Evolutionary conservation across 2,113 vertebrate genomes (phyloP).

Genomic region (Dasyornis broadbenti): DNA sequence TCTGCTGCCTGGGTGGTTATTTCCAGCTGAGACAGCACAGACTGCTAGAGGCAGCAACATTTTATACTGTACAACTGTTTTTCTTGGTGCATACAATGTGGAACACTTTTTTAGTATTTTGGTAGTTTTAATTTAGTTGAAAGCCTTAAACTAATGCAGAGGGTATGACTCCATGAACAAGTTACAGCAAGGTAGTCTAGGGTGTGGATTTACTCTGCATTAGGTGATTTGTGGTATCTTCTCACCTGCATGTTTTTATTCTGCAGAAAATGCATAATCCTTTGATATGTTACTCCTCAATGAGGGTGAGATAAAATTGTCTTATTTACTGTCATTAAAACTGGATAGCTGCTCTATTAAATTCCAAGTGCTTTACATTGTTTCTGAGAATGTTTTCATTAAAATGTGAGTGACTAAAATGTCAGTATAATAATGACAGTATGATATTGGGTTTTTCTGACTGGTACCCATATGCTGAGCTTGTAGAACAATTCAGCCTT

Average conservation of each 20-base stretch:
- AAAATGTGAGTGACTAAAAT: neutral
- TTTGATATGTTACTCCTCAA: neutral
- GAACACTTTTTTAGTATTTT: neutral
- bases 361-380: neutral
- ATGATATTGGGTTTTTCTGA: neutral
- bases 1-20: neutral
- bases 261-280: neutral
- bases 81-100: neutral
- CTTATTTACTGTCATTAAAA: neutral
- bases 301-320: neutral
- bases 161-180: neutral
- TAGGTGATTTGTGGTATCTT: neutral
- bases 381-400: neutral
- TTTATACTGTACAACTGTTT: neutral
- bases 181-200: constrained; percentile 4
- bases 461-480: neutral
- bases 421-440: neutral
- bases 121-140: neutral
- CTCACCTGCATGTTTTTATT: neutral
- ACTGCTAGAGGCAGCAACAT: neutral
- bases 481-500: neutral
- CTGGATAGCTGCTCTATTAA: neutral
- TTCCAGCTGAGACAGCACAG: rapidly evolving
- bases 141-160: neutral
- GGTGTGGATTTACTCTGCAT: neutral